Evolutionary conservation across 2,888 invertebrate species (phyloP).

Genomic region (Cactoblastis cactorum): DNA sequence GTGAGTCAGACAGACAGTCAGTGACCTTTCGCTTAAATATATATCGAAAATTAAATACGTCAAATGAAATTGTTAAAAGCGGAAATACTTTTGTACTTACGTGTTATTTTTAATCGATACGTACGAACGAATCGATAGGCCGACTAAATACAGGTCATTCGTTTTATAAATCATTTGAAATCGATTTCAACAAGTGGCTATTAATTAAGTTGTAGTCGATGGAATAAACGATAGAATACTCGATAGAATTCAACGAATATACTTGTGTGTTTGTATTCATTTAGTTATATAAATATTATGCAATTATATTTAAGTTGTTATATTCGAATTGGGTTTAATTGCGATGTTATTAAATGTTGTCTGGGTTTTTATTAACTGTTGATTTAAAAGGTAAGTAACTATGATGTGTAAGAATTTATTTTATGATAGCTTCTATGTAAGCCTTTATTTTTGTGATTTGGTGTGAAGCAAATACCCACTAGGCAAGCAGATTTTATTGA

Average conservation of each 20-base stretch:
- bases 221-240: slow-evolving; percentile 69
- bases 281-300: slow-evolving; percentile 6
- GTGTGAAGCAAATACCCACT: no score
- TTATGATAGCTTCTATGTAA: no score
- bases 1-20: no score
- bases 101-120: slow-evolving; percentile 51
- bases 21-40: no score
- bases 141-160: slow-evolving; percentile 70
- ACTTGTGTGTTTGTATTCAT: slow-evolving; percentile 24
- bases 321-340: background rate
- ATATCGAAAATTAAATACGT: slow-evolving; percentile 28
- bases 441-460: no score
- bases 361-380: background rate
- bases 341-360: background rate
- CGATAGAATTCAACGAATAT: slow-evolving; percentile 46
- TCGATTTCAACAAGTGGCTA: slow-evolving; percentile 79
- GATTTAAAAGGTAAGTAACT: background rate
- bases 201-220: slow-evolving; percentile 76
- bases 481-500: no score
- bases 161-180: slow-evolving; percentile 75
- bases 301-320: slow-evolving; percentile 1
- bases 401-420: no score
- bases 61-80: slow-evolving; percentile 47
- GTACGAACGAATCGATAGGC: slow-evolving; percentile 54
- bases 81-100: slow-evolving; percentile 32